Conservation (phyloP, 2,113 vertebrate genomes). For the Brachypteracias leptosomus region DNA sequence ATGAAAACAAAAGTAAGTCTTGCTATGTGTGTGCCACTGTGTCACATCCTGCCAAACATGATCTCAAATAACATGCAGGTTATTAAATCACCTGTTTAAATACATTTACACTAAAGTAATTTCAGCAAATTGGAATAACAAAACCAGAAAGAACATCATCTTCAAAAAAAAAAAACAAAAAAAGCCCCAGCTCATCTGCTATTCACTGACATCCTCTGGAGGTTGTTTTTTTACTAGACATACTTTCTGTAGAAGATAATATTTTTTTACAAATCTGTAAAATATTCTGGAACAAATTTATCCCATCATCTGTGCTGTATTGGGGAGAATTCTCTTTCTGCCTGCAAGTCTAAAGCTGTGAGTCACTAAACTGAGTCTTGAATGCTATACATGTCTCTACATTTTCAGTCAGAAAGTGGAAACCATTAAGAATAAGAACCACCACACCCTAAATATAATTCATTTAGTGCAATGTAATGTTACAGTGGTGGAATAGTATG, state of each 20-base stretch:
- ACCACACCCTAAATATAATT: slow-evolving; percentile 46
- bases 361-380: neutral
- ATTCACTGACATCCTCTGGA: neutral
- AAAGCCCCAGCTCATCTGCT: neutral
- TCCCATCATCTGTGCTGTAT: neutral
- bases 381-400: neutral
- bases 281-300: neutral
- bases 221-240: neutral
- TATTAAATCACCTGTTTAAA: neutral
- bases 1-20: neutral
- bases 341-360: neutral
- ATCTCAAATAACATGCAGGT: neutral
- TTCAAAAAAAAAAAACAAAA: neutral
- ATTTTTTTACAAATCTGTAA: neutral
- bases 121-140: neutral
- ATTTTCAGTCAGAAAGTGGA: slow-evolving; percentile 6
- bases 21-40: neutral
- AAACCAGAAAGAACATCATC: neutral
- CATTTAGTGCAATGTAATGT: neutral
- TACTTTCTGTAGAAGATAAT: neutral
- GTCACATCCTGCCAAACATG: neutral
- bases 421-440: neutral
- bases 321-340: neutral
- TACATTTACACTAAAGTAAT: neutral
- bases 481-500: neutral